Evolutionary conservation across 2,888 invertebrate genomes (phyloP), one percentile per base, ranked within the genome.

Genomic region (Epistrophe grossulariae): DNA sequence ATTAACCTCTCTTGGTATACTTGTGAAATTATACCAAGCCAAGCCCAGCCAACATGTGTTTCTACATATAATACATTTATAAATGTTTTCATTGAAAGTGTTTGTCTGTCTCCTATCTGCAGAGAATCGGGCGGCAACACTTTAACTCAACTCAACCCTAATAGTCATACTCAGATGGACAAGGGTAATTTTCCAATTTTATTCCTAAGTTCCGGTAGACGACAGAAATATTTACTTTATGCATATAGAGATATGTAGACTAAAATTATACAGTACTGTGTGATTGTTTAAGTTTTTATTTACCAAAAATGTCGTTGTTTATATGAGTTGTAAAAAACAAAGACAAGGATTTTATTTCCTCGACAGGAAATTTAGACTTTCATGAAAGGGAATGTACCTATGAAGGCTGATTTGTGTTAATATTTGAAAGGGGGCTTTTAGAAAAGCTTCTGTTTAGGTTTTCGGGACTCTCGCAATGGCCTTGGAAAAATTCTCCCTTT

Each of bases 131-230:
- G 15, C 28, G 50, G 57, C 31, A 64, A 81, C 55, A 70, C 43
- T 31, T 55, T 43, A 45, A 64, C 59, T 71, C 31, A 45, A 64
- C 59, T 76, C 55, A 76, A 59, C 66, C 80, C 80, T 45, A 59
- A 76, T 55, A 80, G 76, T 72, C 52, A 72, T 76, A 76, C 28
- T 64, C 64, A 68, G 59, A 78, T 85, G 81, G 82, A 82, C 81
- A 82, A 85, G 85, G 85, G 85, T 82, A 85, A 85, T 85, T 85
- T 85, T 85, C 62, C 85, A 85, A 85, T 85, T 85, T 31, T 62
- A 78, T 78, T 78, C 38, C 72, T 73, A 48, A 84, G 85, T 85
- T 85, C 85, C 85, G 85, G 85, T 85, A 85, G 85, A 81, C 78
- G 35, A 70, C 73, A 78, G 72, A 78, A 79, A 74, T 77, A 68